These are phyloP conservation scores for Pagrus major DNA, from an alignment of 2,113 vertebrate genomes.

Conservation along the genomic window DNA sequence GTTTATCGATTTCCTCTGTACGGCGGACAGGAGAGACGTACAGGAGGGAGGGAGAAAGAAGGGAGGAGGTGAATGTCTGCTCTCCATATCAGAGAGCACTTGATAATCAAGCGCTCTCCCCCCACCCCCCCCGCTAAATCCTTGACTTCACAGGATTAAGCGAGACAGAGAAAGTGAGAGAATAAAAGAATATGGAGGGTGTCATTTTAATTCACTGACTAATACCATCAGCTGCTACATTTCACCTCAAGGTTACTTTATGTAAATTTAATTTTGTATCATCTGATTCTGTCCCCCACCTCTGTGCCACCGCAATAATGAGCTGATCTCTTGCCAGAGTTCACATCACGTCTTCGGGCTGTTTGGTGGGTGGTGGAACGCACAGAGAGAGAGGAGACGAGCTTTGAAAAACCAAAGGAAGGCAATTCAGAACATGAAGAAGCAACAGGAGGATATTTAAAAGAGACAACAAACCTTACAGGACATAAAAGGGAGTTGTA, in stretches of 20 bases:
- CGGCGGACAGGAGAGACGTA: conserved; percentile 19
- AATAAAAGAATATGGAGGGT: conserved; percentile 50
- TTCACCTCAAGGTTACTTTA: conserved; percentile 59
- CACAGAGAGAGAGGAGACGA: conserved; percentile 18
- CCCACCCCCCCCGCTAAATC: conserved; percentile 22
- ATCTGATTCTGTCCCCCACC: conserved; percentile 55
- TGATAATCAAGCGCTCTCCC: conserved; percentile 42
- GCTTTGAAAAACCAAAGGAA: conserved; percentile 27
- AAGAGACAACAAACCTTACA: neutral
- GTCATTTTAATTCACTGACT: conserved; percentile 56
- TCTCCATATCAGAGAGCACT: conserved; percentile 41
- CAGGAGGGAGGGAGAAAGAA: conserved; percentile 4
- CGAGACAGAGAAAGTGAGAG: conserved; percentile 30
- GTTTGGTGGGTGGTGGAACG: conserved; percentile 43
- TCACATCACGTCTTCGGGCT: conserved; percentile 61
- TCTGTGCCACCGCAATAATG: conserved; percentile 61
- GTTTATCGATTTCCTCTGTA: conserved; percentile 56
- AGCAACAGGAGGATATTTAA: neutral
- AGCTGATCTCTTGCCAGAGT: conserved; percentile 56
- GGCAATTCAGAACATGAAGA: neutral
- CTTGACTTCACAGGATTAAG: conserved; percentile 54
- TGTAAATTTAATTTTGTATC: conserved; percentile 70
- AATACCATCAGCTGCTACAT: conserved; percentile 45
- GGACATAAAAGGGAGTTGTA: neutral
- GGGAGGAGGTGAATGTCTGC: conserved; percentile 10